These are phyloP conservation scores for Panonychus citri DNA, from an alignment of 1,140 invertebrate genomes.

Conservation along the genomic window DNA sequence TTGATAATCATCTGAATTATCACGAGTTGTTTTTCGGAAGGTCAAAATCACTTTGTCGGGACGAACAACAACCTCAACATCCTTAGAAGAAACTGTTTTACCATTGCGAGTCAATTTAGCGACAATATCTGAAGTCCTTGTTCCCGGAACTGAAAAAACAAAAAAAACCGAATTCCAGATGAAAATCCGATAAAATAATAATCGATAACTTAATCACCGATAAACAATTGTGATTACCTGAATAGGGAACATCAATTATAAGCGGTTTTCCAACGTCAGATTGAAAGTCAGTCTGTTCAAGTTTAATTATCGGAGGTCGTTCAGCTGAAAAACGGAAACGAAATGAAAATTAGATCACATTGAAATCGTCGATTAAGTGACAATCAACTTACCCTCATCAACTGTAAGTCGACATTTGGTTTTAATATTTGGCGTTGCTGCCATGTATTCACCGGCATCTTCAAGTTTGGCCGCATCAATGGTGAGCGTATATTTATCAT, in stretches of 20 bases:
- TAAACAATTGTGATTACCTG: constrained; percentile 32
- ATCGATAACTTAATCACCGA: neutral
- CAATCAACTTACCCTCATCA: constrained; percentile 23
- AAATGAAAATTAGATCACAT: neutral
- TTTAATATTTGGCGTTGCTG: constrained; percentile 43
- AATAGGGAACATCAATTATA: constrained; percentile 51
- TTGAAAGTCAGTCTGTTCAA: constrained; percentile 18
- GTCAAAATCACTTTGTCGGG: constrained; percentile 71
- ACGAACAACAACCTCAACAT: constrained; percentile 62
- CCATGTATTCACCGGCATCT: constrained; percentile 61
- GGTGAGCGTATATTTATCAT: constrained; percentile 68
- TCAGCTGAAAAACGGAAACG: constrained; percentile 20
- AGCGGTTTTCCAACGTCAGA: constrained; percentile 16
- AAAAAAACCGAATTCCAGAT: neutral
- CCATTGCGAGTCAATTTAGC: constrained; percentile 71
- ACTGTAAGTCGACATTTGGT: constrained; percentile 56
- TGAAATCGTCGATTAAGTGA: neutral
- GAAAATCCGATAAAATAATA: neutral
- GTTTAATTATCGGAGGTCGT: constrained; percentile 25
- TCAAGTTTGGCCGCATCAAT: constrained; percentile 55
- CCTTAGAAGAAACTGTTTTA: constrained; percentile 44
- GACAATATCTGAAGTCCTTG: constrained; percentile 56
- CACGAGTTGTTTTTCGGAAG: constrained; percentile 61
- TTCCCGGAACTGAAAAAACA: constrained; percentile 43
- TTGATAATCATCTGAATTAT: constrained; percentile 51